Evolutionary conservation across 2,888 invertebrate species (phyloP).

Genomic region (Microplitis deprimator): DNA sequence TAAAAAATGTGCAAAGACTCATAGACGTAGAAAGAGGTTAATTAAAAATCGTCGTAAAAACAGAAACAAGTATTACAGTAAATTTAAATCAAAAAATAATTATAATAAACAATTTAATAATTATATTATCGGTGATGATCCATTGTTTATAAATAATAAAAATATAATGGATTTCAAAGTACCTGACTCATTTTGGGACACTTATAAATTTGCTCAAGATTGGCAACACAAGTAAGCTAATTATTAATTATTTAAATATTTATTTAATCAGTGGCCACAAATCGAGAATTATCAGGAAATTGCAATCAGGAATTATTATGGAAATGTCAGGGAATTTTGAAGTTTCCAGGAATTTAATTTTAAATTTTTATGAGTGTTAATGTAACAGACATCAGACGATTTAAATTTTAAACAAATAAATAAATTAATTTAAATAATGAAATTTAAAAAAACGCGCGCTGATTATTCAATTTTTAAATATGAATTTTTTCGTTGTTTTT

Average conservation of each 20-base stretch:
- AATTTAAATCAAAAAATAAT: not conserved
- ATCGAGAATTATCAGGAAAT: too few species aligned
- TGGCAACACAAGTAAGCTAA: slow-evolving; percentile 64
- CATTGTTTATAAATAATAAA: slow-evolving; percentile 43
- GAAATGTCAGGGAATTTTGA: too few species aligned
- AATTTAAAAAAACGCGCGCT: too few species aligned
- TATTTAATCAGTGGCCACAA: too few species aligned
- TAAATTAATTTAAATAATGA: too few species aligned
- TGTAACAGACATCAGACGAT: too few species aligned
- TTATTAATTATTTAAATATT: not conserved
- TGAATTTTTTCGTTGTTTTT: too few species aligned
- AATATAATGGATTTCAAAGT: slow-evolving; percentile 54
- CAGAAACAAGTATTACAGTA: not conserved
- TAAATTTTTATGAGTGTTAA: too few species aligned
- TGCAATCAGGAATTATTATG: too few species aligned
- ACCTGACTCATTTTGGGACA: slow-evolving; percentile 67
- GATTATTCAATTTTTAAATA: too few species aligned
- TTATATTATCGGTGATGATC: slow-evolving; percentile 28
- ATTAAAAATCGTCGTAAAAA: slow-evolving; percentile 55
- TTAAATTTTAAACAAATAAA: too few species aligned
- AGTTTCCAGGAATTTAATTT: too few species aligned
- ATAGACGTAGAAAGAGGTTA: slow-evolving; percentile 55
- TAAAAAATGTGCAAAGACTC: slow-evolving; percentile 54
- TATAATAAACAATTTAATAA: slow-evolving; percentile 46
- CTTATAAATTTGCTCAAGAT: slow-evolving; percentile 64